Base-by-base conservation (phyloP, 1,140 invertebrate species). In the Chironomus tepperi region DNA sequence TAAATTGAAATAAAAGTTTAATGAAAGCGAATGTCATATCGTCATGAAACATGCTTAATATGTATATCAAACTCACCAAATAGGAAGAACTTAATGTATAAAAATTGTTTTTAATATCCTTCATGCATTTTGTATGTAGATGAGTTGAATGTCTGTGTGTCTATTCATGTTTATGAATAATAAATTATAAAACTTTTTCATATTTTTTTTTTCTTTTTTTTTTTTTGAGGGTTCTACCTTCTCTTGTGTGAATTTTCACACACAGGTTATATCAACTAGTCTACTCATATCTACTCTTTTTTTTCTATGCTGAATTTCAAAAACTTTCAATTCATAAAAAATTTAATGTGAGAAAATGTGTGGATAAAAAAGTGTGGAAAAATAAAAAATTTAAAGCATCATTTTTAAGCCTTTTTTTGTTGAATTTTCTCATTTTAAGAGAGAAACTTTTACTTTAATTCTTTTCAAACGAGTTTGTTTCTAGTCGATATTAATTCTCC, bases 91-190 rank as follows among this genome's bases (percentile, higher is more conserved):
- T n/a, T n/a, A 57, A 57, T n/a, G 3, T 57, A n/a, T 5, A 57
- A 57, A 57, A n/a, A 57, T 57, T 57, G 47, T 18, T 70, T 70
- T 19, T 19, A 70, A 70, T 70, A 16, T 70, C 65, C 65, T 70
- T 19, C 18, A 70, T 19, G 65, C 65, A 18, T 8, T 18, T 18
- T 18, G 9, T 21, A 34, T 34, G 24, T 34, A 34, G 65, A 70
- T 21, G 65, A 10, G n/a, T n/a, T n/a, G 47, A 2, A 34, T 34
- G 24, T 34, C 24, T 34, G 24, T 34, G 24, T n/a, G n/a, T 57
- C 47, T n/a, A 57, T 70, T 70, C 65, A 70, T 70, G 65, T 70
- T 70, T 70, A 70, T 70, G 18, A 70, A 70, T 70, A 70, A 70
- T 70, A 70, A 70, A 70, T 70, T 57, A n/a, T 57, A 12, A 57